phyloP scores from a whole-genome alignment of 2,888 invertebrate species.

The Flexamia atlantica region DNA sequence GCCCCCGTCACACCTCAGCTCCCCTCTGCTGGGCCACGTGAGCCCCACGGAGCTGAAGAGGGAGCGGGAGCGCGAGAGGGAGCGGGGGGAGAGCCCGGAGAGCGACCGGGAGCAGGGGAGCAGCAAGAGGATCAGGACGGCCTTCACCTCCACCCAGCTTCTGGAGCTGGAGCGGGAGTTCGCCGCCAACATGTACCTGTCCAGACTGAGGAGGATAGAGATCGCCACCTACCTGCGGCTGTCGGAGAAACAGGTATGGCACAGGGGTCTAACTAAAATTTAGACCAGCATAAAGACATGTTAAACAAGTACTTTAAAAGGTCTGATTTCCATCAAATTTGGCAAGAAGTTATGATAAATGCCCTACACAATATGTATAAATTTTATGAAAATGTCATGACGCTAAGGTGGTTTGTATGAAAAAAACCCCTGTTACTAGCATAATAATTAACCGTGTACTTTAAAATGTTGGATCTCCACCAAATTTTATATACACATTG shows the following conservation, averaged over 20 bases:
- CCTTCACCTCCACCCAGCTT: constrained; percentile 94
- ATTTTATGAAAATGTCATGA: too few species aligned
- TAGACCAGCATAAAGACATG: too few species aligned
- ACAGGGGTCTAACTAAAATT: too few species aligned
- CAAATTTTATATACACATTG: too few species aligned
- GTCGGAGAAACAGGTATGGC: constrained; percentile 85
- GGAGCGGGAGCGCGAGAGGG: constrained; percentile 31
- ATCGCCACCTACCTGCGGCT: constrained; percentile 93
- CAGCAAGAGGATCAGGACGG: constrained; percentile 93
- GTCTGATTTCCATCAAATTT: too few species aligned
- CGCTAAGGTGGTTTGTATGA: too few species aligned
- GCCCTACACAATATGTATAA: too few species aligned
- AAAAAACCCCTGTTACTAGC: too few species aligned
- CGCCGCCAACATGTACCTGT: constrained; percentile 92
- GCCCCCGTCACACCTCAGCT: not conserved
- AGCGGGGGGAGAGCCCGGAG: constrained; percentile 71
- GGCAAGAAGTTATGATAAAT: too few species aligned
- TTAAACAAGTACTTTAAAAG: too few species aligned
- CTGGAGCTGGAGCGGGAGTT: constrained; percentile 91
- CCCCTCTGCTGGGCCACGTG: constrained; percentile 30
- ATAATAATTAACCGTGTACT: too few species aligned
- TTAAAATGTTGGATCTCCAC: too few species aligned
- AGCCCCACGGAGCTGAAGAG: constrained; percentile 39
- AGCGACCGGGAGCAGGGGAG: constrained; percentile 72
- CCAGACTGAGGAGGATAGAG: constrained; percentile 92